Evolutionary conservation across 2,888 invertebrate species (phyloP).

Genomic region (Metellina segmentata): DNA sequence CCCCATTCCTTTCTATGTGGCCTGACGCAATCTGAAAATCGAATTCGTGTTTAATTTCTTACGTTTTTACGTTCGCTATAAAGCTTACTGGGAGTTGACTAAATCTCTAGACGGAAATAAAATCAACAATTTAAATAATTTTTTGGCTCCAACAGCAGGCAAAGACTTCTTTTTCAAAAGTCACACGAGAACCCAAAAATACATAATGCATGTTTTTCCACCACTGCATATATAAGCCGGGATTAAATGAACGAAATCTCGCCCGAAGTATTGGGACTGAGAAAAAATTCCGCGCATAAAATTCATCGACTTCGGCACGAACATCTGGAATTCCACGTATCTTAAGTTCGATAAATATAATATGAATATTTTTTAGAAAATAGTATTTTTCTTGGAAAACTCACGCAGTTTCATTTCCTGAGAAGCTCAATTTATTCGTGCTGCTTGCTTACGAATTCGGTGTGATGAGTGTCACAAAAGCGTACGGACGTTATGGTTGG

Average conservation of each 20-base stretch:
- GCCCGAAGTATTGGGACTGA: not conserved
- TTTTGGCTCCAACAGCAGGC: not conserved
- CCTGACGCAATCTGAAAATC: not conserved
- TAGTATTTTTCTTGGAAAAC: too few species aligned
- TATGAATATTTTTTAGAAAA: not conserved
- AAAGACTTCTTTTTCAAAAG: not conserved
- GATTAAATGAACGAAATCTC: slow-evolving; percentile 14
- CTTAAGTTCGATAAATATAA: not conserved
- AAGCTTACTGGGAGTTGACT: not conserved
- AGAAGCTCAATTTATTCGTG: too few species aligned
- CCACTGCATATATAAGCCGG: not conserved
- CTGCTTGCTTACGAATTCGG: too few species aligned
- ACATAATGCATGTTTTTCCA: slow-evolving; percentile 21
- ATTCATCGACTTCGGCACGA: not conserved
- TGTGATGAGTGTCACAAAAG: too few species aligned
- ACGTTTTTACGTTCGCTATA: not conserved
- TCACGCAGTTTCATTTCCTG: too few species aligned
- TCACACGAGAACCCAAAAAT: not conserved
- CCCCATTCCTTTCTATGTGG: too few species aligned
- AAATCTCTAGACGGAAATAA: not conserved
- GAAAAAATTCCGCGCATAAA: not conserved
- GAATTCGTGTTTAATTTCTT: not conserved
- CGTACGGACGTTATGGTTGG: too few species aligned
- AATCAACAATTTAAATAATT: not conserved
- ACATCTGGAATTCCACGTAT: not conserved